Evolutionary conservation across 2,888 invertebrate genomes (phyloP).

Genomic region (Cantharis flavilabris): DNA sequence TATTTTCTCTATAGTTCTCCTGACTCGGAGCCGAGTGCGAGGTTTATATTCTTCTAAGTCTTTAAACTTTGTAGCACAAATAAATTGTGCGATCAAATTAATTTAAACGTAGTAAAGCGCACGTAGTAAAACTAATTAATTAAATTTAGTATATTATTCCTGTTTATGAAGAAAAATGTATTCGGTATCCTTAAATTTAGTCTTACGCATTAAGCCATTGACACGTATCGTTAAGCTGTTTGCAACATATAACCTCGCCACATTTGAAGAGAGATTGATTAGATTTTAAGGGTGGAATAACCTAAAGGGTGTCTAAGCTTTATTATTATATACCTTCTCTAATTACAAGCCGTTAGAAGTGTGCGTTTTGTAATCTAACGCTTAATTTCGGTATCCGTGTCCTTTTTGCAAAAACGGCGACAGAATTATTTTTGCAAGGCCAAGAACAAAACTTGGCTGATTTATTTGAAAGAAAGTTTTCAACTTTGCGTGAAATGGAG

Average conservation of each 20-base stretch:
- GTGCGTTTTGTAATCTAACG: not conserved
- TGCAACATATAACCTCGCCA: slow-evolving; percentile 9
- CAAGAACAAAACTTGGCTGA: not conserved
- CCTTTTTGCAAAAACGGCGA: not conserved
- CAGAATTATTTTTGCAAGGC: not conserved
- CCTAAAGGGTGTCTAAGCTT: not conserved
- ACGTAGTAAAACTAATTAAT: not conserved
- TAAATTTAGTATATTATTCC: not conserved
- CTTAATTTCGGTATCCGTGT: not conserved
- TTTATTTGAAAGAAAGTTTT: not conserved
- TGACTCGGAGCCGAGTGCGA: too few species aligned
- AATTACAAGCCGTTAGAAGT: not conserved
- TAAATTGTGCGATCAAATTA: not conserved
- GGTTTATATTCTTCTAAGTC: too few species aligned
- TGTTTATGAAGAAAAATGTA: not conserved
- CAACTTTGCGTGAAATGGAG: not conserved
- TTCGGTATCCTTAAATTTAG: not conserved
- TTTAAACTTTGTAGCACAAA: not conserved
- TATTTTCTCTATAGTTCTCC: too few species aligned
- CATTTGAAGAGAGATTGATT: slow-evolving; percentile 19
- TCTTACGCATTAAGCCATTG: slow-evolving; percentile 13
- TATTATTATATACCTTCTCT: not conserved
- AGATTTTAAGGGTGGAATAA: slow-evolving; percentile 13
- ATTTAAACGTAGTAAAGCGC: not conserved
- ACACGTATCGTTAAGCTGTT: slow-evolving; percentile 14